These are phyloP conservation scores for Oreortyx pictus DNA, from an alignment of 2,797 vertebrate genomes.

Conservation along the genomic window DNA sequence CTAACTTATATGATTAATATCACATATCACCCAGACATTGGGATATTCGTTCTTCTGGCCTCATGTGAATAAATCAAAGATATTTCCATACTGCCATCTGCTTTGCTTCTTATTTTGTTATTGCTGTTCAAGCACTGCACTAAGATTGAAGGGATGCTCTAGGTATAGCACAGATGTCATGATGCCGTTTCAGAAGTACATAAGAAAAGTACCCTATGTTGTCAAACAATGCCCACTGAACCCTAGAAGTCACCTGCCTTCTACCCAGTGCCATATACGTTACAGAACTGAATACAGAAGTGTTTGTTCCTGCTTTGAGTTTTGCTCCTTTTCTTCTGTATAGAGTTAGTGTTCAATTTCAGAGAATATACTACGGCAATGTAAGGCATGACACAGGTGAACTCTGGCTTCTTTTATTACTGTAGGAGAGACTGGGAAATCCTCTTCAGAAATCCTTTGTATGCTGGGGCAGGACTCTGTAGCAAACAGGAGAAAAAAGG, in stretches of 20 bases:
- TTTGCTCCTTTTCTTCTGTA: not conserved
- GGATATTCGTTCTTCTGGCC: slow-evolving; percentile 34
- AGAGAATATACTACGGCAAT: not conserved
- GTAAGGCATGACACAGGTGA: not conserved
- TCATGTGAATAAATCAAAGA: slow-evolving; percentile 33
- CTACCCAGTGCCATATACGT: not conserved
- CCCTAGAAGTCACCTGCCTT: not conserved
- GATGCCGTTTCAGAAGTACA: not conserved
- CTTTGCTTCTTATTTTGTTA: slow-evolving; percentile 43
- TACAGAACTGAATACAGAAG: not conserved
- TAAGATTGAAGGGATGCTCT: not conserved
- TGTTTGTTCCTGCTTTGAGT: not conserved
- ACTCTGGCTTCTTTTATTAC: not conserved
- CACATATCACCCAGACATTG: slow-evolving; percentile 12
- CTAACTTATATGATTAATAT: slow-evolving; percentile 48
- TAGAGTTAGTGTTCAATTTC: not conserved
- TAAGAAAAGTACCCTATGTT: not conserved
- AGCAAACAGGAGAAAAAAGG: not conserved
- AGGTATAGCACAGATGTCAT: slow-evolving; percentile 3
- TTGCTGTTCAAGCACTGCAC: slow-evolving; percentile 15
- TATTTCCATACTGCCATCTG: slow-evolving; percentile 52
- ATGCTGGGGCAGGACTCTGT: not conserved
- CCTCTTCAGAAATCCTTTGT: not conserved
- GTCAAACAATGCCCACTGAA: not conserved
- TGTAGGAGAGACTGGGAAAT: not conserved